Evolutionary conservation across 2,888 invertebrate species (phyloP).

Genomic region (Anagyrus pseudococci): DNA sequence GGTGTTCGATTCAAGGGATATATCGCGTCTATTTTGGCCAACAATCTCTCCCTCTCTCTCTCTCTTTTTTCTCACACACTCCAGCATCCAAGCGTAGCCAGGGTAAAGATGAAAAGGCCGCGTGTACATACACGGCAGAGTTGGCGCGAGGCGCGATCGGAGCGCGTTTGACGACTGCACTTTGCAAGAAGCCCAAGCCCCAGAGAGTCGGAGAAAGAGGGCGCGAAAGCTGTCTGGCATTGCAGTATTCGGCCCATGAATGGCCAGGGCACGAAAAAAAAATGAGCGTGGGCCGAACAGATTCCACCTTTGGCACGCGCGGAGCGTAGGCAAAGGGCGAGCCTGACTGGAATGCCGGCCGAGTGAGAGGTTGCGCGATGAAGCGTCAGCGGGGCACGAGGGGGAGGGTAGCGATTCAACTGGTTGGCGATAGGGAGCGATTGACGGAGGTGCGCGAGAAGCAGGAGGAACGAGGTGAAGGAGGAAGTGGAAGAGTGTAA

Average conservation of each 20-base stretch:
- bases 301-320: constrained; percentile 21
- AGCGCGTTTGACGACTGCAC: constrained; percentile 30
- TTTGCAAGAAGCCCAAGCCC: too few species aligned
- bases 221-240: too few species aligned
- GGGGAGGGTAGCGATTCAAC: constrained; percentile 28
- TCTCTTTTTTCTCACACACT: too few species aligned
- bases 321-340: neutral
- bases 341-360: neutral
- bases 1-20: too few species aligned
- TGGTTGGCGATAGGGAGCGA: constrained; percentile 11
- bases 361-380: neutral
- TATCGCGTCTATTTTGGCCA: too few species aligned
- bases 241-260: neutral
- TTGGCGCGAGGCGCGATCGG: constrained; percentile 14
- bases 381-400: neutral
- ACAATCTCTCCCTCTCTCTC: too few species aligned
- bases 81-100: too few species aligned
- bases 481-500: too few species aligned
- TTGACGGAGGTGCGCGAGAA: neutral
- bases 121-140: too few species aligned
- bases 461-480: neutral
- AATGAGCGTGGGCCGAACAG: constrained; percentile 2
- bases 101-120: too few species aligned
- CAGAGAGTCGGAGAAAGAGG: too few species aligned
- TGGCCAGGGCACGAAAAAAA: constrained; percentile 1